These are phyloP conservation scores for Erannis defoliaria DNA, from an alignment of 2,888 invertebrate species.

Conservation along the genomic window DNA sequence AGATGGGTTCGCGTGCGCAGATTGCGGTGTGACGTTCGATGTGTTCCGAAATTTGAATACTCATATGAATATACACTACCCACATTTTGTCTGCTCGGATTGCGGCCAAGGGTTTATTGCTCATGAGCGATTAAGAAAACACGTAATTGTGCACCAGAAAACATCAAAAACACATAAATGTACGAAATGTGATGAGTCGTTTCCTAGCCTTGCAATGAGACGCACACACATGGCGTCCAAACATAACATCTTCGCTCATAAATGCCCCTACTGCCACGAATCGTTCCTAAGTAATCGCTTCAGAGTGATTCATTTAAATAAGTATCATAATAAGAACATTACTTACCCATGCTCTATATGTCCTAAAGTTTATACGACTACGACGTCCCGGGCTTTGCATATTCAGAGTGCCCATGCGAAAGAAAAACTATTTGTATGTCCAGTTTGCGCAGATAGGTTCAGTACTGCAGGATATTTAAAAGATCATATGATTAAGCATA, in stretches of 20 bases:
- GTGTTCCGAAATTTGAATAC: slow-evolving; percentile 69
- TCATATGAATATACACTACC: slow-evolving; percentile 73
- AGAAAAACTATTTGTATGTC: slow-evolving; percentile 20
- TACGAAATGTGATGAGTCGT: slow-evolving; percentile 57
- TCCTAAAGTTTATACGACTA: slow-evolving; percentile 66
- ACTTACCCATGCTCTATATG: slow-evolving; percentile 75
- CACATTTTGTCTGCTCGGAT: slow-evolving; percentile 70
- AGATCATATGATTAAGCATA: slow-evolving; percentile 61
- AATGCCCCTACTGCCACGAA: slow-evolving; percentile 50
- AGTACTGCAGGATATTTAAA: slow-evolving; percentile 51
- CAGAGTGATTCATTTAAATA: slow-evolving; percentile 50
- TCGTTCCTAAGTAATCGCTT: slow-evolving; percentile 59
- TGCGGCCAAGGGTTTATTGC: slow-evolving; percentile 65
- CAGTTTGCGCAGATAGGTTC: slow-evolving; percentile 16
- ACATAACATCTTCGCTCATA: slow-evolving; percentile 57
- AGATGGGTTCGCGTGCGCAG: slow-evolving; percentile 61
- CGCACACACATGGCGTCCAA: slow-evolving; percentile 60
- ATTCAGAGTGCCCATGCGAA: no score
- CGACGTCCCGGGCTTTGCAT: no score
- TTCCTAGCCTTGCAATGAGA: slow-evolving; percentile 39
- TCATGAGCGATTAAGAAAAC: neutral
- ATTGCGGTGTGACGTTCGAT: slow-evolving; percentile 65
- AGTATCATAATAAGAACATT: slow-evolving; percentile 50
- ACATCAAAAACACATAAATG: slow-evolving; percentile 4
- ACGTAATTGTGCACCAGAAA: neutral